Conservation (phyloP, 2,797 vertebrate genomes). For the Malacoraja senta region DNA sequence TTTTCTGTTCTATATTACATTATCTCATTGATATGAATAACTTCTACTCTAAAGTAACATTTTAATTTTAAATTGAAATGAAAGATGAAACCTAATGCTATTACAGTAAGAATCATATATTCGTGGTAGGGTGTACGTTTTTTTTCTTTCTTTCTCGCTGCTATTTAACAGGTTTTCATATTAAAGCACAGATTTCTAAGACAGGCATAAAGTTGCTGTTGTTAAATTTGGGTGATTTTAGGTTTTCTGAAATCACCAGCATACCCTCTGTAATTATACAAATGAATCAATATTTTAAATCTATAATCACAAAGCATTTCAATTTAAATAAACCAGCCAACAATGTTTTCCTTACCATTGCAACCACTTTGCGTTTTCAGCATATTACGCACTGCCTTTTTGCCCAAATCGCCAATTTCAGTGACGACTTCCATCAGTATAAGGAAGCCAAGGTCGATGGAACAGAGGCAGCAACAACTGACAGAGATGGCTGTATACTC, state of each 20-base stretch:
- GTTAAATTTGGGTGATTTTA: background rate
- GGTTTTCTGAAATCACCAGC: background rate
- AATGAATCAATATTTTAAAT: conserved; percentile 27
- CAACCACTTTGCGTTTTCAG: conserved; percentile 20
- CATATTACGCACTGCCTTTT: background rate
- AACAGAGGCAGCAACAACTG: conserved; percentile 26
- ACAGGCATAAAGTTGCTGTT: background rate
- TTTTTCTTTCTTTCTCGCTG: background rate
- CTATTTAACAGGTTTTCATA: background rate
- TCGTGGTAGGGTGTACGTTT: background rate
- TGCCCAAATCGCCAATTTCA: conserved; percentile 22
- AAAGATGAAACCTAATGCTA: background rate
- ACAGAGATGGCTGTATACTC: conserved; percentile 28
- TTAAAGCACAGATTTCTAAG: background rate
- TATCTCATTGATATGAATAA: background rate
- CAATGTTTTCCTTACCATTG: background rate
- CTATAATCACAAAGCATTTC: background rate
- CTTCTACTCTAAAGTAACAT: background rate
- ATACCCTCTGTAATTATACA: background rate
- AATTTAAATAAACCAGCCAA: background rate
- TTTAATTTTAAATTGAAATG: background rate
- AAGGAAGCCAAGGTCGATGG: conserved; percentile 27
- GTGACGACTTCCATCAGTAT: conserved; percentile 1
- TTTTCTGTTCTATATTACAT: background rate
- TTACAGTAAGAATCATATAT: background rate